These are phyloP conservation scores for Varanus salvator DNA, from an alignment of 2,113 vertebrate genomes.

Conservation along the genomic window DNA sequence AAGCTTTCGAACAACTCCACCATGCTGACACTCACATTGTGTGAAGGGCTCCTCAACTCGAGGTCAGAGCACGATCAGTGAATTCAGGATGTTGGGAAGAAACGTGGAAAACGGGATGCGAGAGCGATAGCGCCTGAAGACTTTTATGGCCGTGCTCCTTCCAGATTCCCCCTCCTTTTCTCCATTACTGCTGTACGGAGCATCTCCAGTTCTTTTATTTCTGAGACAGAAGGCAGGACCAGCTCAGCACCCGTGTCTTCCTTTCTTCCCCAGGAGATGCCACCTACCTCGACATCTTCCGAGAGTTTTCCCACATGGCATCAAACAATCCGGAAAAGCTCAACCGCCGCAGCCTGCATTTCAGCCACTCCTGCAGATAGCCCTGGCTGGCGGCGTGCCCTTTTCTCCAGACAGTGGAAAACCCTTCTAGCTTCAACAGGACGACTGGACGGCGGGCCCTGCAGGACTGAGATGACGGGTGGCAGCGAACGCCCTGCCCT, in stretches of 20 bases:
- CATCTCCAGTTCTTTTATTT: not conserved
- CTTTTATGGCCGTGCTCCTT: no score
- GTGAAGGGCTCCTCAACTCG: no score
- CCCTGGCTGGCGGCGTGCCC: accelerated
- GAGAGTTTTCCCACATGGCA: conserved; percentile 91
- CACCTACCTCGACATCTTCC: conserved; percentile 89
- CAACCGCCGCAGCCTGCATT: conserved; percentile 84
- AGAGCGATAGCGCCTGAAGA: no score
- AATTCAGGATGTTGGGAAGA: no score
- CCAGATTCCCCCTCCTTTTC: not conserved
- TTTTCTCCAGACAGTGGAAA: not conserved
- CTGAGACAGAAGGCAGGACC: not conserved
- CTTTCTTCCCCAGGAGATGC: conserved; percentile 81
- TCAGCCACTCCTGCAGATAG: conserved; percentile 86
- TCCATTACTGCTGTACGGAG: not conserved
- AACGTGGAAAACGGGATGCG: no score
- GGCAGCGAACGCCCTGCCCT: accelerated
- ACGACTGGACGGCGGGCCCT: no score
- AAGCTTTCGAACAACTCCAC: no score
- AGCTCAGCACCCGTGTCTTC: conserved; percentile 37
- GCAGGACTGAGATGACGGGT: not conserved
- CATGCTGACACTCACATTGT: no score
- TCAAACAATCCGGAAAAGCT: conserved; percentile 89
- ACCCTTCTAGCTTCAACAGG: no score
- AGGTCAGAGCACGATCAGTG: no score